phyloP scores from a whole-genome alignment of 1,140 invertebrate species.

The Ericerus pela region DNA sequence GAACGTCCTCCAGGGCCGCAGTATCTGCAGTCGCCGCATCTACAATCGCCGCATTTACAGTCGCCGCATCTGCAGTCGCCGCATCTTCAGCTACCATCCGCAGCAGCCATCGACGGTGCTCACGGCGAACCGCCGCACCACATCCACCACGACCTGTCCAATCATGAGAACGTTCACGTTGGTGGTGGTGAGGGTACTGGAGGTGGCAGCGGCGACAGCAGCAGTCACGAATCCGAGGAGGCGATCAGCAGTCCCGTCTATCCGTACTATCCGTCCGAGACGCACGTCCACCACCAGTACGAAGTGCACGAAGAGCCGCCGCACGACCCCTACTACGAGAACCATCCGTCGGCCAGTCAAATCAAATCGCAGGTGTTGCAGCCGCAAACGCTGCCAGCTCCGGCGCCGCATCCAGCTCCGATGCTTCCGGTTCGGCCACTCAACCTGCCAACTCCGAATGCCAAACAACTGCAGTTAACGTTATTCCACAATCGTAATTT shows the following conservation, averaged over 20 bases:
- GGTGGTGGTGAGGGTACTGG: not conserved
- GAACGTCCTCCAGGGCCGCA: not conserved
- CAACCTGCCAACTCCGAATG: not conserved
- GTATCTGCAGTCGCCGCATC: not conserved
- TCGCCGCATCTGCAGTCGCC: not conserved
- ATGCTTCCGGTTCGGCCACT: not conserved
- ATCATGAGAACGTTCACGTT: not conserved
- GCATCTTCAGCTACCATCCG: not conserved
- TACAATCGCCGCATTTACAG: not conserved
- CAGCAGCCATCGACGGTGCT: too few relatives aligned
- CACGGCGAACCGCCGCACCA: too few relatives aligned
- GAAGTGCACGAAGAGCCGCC: conserved; percentile 9
- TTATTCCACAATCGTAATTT: conserved; percentile 12
- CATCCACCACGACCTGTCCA: not conserved
- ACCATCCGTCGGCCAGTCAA: not conserved
- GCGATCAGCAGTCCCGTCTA: not conserved
- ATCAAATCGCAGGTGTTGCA: not conserved
- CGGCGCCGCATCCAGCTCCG: not conserved
- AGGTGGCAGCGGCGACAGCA: not conserved
- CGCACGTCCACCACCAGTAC: conserved; percentile 14
- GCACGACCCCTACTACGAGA: not conserved
- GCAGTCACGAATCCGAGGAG: conserved; percentile 6
- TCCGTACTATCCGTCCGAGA: not conserved
- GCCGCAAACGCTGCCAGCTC: not conserved
- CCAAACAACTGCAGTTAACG: not conserved